Percentiles rank a stretch among this genome's conserved stretches.
phyloP scores from a whole-genome alignment of 92 coral and sea anemone genomes.

The Micromussa lordhowensis region DNA sequence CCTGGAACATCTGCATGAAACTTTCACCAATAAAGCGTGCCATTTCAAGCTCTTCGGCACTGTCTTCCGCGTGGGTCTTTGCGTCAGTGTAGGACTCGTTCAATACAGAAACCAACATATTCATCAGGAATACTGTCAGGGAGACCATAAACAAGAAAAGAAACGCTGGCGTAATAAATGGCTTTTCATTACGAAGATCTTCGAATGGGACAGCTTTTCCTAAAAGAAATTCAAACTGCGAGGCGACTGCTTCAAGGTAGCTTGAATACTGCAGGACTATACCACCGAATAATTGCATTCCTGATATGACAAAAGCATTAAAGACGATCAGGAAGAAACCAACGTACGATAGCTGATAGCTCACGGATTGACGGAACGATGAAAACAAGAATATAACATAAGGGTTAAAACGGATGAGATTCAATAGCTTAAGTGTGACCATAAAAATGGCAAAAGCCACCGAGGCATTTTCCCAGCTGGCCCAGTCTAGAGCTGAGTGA shows the following conservation, averaged over 20 bases:
- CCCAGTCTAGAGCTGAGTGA: constrained; percentile 47
- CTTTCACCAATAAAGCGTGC: constrained; percentile 33
- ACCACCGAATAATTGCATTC: constrained; percentile 42
- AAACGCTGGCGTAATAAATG: constrained; percentile 22
- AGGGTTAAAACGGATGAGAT: constrained; percentile 59
- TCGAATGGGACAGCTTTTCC: constrained; percentile 61
- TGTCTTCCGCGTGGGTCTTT: constrained; percentile 13
- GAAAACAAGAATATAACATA: constrained; percentile 48
- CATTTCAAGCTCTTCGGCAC: constrained; percentile 36
- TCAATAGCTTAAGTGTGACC: constrained; percentile 46
- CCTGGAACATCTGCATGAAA: neutral
- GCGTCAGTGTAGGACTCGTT: constrained; percentile 47
- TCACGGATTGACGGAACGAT: constrained; percentile 48
- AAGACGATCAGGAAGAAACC: constrained; percentile 19
- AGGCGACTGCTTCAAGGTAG: constrained; percentile 27
- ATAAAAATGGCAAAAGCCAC: constrained; percentile 48
- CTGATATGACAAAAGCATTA: constrained; percentile 44
- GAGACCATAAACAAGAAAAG: constrained; percentile 17
- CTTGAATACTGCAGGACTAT: constrained; percentile 33
- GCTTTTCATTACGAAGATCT: constrained; percentile 26
- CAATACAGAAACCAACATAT: constrained; percentile 32
- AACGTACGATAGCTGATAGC: constrained; percentile 32
- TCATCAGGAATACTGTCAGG: constrained; percentile 30
- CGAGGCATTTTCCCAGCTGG: constrained; percentile 30
- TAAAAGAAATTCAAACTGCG: constrained; percentile 55